Conservation (phyloP, 2,797 vertebrate species). For the Acanthurus lineatus region DNA sequence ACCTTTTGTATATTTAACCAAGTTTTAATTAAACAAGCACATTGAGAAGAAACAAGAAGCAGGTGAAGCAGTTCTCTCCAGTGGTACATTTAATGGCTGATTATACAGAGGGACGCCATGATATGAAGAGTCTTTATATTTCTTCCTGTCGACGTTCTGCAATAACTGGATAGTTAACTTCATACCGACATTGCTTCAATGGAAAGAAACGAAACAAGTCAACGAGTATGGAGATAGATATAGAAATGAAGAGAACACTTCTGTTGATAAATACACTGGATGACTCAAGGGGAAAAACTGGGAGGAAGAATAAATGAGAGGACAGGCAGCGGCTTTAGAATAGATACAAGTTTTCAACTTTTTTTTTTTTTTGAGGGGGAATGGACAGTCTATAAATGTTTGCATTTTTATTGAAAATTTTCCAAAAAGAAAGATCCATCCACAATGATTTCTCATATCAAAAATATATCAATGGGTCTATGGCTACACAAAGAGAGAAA, state of each 20-base stretch:
- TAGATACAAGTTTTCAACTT: constrained; percentile 34
- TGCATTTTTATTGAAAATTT: constrained; percentile 63
- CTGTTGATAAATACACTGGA: constrained; percentile 35
- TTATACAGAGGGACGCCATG: constrained; percentile 47
- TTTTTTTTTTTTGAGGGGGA: constrained; percentile 2
- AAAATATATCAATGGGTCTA: constrained; percentile 88
- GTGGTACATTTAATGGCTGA: constrained; percentile 72
- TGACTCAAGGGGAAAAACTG: constrained; percentile 14
- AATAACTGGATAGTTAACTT: constrained; percentile 33
- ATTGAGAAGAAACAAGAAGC: constrained; percentile 69
- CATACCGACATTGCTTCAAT: constrained; percentile 25
- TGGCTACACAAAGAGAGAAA: constrained; percentile 84
- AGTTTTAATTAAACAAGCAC: constrained; percentile 82
- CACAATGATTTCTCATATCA: constrained; percentile 84
- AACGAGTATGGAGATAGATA: constrained; percentile 31
- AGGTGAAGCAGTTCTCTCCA: constrained; percentile 60
- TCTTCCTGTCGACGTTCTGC: constrained; percentile 25
- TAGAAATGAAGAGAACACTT: constrained; percentile 45
- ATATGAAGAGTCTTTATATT: constrained; percentile 38
- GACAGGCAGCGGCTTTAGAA: constrained; percentile 25
- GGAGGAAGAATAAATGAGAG: constrained; percentile 24
- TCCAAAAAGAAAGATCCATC: constrained; percentile 65
- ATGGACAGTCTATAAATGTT: constrained; percentile 62
- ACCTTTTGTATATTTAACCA: constrained; percentile 47
- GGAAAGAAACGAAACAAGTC: constrained; percentile 29